phyloP scores from a whole-genome alignment of 64 coral and sea anemone species.

The Montipora sp. region DNA sequence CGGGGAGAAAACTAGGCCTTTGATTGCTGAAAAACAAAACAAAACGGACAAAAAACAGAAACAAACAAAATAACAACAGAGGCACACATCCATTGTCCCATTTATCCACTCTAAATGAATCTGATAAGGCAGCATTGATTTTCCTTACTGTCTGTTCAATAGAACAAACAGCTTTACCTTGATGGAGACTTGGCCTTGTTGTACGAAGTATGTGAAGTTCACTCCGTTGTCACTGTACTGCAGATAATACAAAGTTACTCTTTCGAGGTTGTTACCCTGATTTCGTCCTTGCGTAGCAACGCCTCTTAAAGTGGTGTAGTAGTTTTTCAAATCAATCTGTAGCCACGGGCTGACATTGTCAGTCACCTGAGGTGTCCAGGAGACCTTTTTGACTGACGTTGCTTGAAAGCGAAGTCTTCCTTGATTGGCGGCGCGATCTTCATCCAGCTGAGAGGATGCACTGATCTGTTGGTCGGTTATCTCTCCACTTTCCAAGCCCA shows the following conservation, averaged over 20 bases:
- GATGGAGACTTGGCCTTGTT: background rate
- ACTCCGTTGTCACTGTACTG: background rate
- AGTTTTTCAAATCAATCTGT: slow-evolving; percentile 35
- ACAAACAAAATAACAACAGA: too few relatives aligned
- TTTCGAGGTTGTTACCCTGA: background rate
- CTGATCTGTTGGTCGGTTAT: slow-evolving; percentile 49
- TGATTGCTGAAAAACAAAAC: too few relatives aligned
- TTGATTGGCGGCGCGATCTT: background rate
- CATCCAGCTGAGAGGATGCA: slow-evolving; percentile 19
- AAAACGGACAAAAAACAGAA: too few relatives aligned
- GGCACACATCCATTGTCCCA: too few relatives aligned
- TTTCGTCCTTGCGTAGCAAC: slow-evolving; percentile 55
- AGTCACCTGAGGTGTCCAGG: background rate
- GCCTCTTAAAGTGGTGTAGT: slow-evolving; percentile 27
- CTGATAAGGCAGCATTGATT: too few relatives aligned
- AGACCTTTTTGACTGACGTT: background rate
- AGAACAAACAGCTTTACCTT: slow-evolving; percentile 3
- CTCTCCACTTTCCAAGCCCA: slow-evolving; percentile 40
- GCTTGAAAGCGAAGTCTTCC: slow-evolving; percentile 47
- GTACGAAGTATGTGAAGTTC: background rate
- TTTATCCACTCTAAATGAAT: too few relatives aligned
- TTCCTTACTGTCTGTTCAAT: too few relatives aligned
- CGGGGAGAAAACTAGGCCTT: too few relatives aligned
- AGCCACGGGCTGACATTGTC: slow-evolving; percentile 42
- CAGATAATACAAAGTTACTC: background rate